Evolutionary conservation across 1,140 invertebrate genomes (phyloP), one percentile per base, ranked within the genome.

Genomic region (Nymphalis io): DNA sequence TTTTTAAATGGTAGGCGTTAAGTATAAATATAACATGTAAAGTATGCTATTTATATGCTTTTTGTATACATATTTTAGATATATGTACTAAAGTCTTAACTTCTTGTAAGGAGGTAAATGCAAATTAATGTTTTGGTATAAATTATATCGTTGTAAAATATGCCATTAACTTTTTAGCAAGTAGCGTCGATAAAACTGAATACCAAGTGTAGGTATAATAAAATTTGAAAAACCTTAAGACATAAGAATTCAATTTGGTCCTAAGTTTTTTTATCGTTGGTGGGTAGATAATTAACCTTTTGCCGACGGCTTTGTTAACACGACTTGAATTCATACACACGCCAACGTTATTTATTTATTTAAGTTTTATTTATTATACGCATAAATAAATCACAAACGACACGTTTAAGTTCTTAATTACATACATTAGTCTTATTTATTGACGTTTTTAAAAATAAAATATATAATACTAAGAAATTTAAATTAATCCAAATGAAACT

Each of bases 141-240:
- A 4, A 21, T 51, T 60, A n/a, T 61, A 61, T 73, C 70, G 72
- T 64, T 72, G 72, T 72, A 72, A 77, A 79, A 60, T 68, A 64
- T 46, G 21, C 74, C 72, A 80, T 80, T 73, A 76, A 74, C 48
- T 27, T 80, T 78, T 80, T 78, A 78, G 72, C 79, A 70, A 75
- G 76, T 76, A 71, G 63, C 61, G 18, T 75, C 66, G 72, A 73
- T 81, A 76, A 78, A 78, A 71, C 64, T 75, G 71, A 73, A 69
- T 74, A 78, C 46, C 42, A 66, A 66, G 51, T 68, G 57, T 65
- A 65, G 62, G 76, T 78, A 59, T 73, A 74, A 76, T 80, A 78
- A 76, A 78, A 73, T 67, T 78, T 72, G 64, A 65, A 58, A 69
- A 72, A 74, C 39, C 69, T 74, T 76, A 55, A 74, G 64, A 81